These are phyloP conservation scores for Pelobates cultripes DNA, from an alignment of 2,797 vertebrate species.

Conservation along the genomic window DNA sequence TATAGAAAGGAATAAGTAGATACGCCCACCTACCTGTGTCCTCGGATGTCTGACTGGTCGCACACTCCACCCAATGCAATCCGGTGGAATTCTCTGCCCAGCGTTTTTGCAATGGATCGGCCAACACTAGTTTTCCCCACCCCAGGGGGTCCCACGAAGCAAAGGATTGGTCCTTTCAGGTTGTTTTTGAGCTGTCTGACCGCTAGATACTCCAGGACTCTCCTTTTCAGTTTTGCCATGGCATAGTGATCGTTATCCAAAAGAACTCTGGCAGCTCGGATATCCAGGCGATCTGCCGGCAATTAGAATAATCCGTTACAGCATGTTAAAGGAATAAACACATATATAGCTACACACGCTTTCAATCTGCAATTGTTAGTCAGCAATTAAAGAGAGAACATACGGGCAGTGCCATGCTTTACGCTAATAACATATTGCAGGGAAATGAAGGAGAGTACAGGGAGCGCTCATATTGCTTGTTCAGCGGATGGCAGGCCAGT, in stretches of 20 bases:
- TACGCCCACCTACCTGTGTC: constrained; percentile 82
- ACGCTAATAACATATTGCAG: too few relatives aligned
- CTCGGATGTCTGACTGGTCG: constrained; percentile 95
- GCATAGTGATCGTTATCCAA: constrained; percentile 96
- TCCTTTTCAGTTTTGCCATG: constrained; percentile 93
- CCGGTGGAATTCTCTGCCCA: constrained; percentile 94
- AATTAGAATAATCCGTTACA: neutral
- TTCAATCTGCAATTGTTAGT: too few relatives aligned
- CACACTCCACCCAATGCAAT: constrained; percentile 94
- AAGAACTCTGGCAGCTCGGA: constrained; percentile 85
- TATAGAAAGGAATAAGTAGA: too few relatives aligned
- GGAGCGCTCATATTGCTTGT: too few relatives aligned
- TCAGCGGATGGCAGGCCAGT: too few relatives aligned
- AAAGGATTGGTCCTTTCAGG: constrained; percentile 94
- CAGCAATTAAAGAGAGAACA: too few relatives aligned
- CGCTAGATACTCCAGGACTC: constrained; percentile 94
- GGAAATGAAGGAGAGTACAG: too few relatives aligned
- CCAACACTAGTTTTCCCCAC: constrained; percentile 98
- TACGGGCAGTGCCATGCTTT: too few relatives aligned
- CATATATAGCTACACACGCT: too few relatives aligned
- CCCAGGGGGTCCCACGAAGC: constrained; percentile 95
- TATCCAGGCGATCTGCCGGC: constrained; percentile 88
- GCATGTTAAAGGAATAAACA: neutral
- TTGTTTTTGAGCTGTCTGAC: constrained; percentile 91
- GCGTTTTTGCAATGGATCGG: constrained; percentile 90